phyloP scores from a whole-genome alignment of 2,113 vertebrate genomes.

The Xenopus laevis region DNA sequence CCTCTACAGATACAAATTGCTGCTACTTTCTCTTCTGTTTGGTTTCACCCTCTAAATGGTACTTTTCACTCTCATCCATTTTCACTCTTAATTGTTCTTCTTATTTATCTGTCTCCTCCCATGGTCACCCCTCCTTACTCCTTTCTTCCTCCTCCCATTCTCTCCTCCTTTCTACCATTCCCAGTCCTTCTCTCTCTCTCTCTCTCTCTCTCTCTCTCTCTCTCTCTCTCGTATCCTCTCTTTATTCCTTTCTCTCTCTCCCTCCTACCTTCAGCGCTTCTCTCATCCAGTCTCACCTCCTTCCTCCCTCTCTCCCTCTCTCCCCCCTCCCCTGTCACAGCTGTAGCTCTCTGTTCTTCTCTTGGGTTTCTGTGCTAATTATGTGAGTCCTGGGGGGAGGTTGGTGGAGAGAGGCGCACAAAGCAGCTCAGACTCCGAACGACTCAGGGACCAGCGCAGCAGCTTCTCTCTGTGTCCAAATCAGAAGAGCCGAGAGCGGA shows the following conservation, averaged over 20 bases:
- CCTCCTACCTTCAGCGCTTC: too few relatives aligned
- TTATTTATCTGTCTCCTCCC: not conserved
- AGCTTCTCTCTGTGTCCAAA: slow-evolving; percentile 13
- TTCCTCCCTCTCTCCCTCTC: not conserved
- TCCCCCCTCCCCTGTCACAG: slow-evolving; percentile 8
- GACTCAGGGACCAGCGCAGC: slow-evolving; percentile 35
- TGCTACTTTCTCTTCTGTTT: not conserved
- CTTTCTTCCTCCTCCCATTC: not conserved
- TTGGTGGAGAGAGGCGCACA: slow-evolving; percentile 18
- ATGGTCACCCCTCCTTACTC: not conserved
- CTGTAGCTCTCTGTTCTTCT: slow-evolving; percentile 41
- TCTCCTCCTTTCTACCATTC: not conserved
- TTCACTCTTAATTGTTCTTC: slow-evolving; percentile 5
- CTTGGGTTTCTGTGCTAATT: slow-evolving; percentile 41
- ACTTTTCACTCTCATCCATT: slow-evolving; percentile 19
- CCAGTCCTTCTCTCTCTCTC: slow-evolving; percentile 1
- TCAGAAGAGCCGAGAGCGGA: slow-evolving; percentile 3
- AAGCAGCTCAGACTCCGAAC: slow-evolving; percentile 26
- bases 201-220: not conserved
- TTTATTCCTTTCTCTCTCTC: rapidly evolving
- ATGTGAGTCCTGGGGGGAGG: slow-evolving; percentile 40
- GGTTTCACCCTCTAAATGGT: not conserved
- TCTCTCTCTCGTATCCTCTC: not conserved
- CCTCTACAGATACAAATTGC: not conserved
- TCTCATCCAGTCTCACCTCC: rapidly evolving